Evolutionary conservation across 2,888 invertebrate species (phyloP), one percentile per base, ranked within the genome.

Genomic region (Lapara coniferarum): DNA sequence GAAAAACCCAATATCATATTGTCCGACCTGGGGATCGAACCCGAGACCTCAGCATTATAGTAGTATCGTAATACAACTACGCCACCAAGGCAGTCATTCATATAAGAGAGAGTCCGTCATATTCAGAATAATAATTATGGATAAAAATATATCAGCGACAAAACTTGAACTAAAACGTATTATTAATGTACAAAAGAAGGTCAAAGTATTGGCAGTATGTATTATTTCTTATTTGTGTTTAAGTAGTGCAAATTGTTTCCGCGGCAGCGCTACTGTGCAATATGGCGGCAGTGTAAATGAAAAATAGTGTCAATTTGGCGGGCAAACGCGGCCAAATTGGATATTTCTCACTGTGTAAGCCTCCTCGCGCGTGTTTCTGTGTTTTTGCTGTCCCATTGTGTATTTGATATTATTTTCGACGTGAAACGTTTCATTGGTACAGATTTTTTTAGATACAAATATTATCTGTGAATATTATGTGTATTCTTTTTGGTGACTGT

Each of bases 291-390:
- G 82, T 82, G 85, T 78, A 85, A 87, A 89, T 91, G 91, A 92
- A 89, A 91, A 90, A 93, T 92, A 86, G 87, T 88, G 85, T 82
- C 92, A 89, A 93, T 93, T 92, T 92, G 86, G 83, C 85, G 89
- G 87, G 88, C 84, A 90, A 90, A 88, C 88, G 86, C 87, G 81
- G 86, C 88, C 87, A 92, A 92, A 92, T 92, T 92, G 92, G 91
- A 90, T 89, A 90, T 91, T 91, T 90, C 89, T 90, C 90, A 88
- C 88, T 83, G 85, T 78, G 87, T 86, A 81, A 87, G 81, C 82
- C 85, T 81, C 68, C 66, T 67, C 81, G 81, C 77, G 78, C 78
- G 81, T 83, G 82, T 83, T 86, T 77, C 80, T 78, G 77, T 84
- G 81, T 84, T 86, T 86, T 78, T 76, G 73, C 76, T 73, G 71